phyloP scores from a whole-genome alignment of 2,888 invertebrate genomes.

The Strigamia maritima region DNA sequence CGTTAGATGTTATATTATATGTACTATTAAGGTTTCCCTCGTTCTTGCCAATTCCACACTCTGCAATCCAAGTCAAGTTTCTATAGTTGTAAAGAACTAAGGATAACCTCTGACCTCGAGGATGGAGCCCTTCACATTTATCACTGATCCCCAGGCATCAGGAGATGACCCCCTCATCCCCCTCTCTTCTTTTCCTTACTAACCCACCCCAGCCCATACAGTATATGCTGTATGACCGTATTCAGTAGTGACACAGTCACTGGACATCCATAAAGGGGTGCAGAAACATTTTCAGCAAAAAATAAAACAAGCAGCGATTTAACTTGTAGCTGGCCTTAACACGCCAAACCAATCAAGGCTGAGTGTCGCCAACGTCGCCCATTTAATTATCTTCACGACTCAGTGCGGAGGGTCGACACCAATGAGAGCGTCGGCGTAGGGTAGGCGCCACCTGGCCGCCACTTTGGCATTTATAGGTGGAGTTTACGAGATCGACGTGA shows the following conservation, averaged over 20 bases:
- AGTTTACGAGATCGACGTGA: conserved; percentile 16
- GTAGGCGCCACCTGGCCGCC: conserved; percentile 10
- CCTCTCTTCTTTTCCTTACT: neutral
- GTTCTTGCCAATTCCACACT: neutral
- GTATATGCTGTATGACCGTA: no score
- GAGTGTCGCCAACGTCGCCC: neutral
- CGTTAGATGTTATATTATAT: no score
- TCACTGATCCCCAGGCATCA: conserved; percentile 12
- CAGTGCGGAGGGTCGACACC: neutral
- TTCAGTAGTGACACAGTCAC: neutral
- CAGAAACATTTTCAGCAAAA: neutral
- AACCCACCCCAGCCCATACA: neutral
- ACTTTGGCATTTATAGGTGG: conserved; percentile 20
- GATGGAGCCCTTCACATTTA: conserved; percentile 19
- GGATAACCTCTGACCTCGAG: conserved; percentile 11
- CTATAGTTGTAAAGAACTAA: conserved; percentile 11
- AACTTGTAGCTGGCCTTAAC: neutral
- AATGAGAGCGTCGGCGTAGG: neutral
- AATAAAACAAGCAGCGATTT: neutral
- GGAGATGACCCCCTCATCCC: neutral
- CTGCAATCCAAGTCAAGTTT: neutral
- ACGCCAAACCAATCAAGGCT: neutral
- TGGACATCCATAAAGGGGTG: conserved; percentile 10
- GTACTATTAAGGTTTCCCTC: neutral
- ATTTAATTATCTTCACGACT: conserved; percentile 19